phyloP scores from a whole-genome alignment of 2,888 invertebrate species.

The Harpalus rubripes region DNA sequence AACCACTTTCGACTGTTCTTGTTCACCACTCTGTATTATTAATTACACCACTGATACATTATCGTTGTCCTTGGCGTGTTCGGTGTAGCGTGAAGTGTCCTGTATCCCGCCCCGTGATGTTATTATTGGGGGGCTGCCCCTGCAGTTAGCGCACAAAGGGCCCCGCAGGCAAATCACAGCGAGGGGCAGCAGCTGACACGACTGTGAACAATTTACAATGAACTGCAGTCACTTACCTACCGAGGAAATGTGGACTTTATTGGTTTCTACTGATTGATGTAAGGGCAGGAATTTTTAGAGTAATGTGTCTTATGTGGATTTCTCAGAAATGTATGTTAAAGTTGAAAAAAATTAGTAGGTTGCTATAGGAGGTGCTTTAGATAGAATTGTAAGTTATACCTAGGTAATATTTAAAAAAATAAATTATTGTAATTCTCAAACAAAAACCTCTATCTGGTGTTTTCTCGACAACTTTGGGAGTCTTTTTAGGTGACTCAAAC shows the following conservation, averaged over 20 bases:
- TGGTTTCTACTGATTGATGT: background rate
- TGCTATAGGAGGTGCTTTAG: too few relatives aligned
- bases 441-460: too few relatives aligned
- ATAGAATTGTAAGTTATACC: too few relatives aligned
- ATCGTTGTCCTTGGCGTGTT: background rate
- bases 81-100: background rate
- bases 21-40: background rate
- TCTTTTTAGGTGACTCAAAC: too few relatives aligned
- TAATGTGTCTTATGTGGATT: too few relatives aligned
- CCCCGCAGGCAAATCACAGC: slow-evolving; percentile 75
- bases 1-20: background rate
- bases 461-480: too few relatives aligned
- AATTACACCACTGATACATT: background rate
- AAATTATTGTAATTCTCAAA: too few relatives aligned
- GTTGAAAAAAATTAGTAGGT: too few relatives aligned
- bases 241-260: background rate
- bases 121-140: slow-evolving; percentile 73
- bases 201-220: background rate
- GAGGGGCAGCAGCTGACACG: slow-evolving; percentile 64
- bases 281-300: too few relatives aligned
- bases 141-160: slow-evolving; percentile 75
- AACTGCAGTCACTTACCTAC: background rate
- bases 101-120: slow-evolving; percentile 71
- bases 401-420: too few relatives aligned
- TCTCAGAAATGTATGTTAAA: too few relatives aligned